These are phyloP conservation scores for Teinopalpus imperialis DNA, from an alignment of 2,888 invertebrate genomes.

Conservation along the genomic window DNA sequence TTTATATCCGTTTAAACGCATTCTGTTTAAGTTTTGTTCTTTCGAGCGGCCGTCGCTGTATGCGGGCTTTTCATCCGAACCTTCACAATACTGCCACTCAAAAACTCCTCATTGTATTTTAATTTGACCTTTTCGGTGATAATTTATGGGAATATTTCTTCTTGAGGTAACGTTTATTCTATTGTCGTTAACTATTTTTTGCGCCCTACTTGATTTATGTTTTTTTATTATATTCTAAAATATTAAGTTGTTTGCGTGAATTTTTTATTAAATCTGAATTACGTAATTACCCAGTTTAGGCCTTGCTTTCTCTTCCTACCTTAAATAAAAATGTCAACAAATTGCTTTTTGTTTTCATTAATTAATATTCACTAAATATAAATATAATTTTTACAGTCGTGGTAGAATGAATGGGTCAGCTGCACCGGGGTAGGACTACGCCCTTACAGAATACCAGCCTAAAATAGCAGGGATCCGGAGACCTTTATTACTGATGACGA, in stretches of 20 bases:
- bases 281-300: not conserved
- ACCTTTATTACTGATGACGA: no score
- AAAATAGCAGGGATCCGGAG: no score
- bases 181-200: constrained; percentile 71
- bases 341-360: not conserved
- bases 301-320: not conserved
- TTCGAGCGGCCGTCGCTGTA: constrained; percentile 63
- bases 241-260: no score
- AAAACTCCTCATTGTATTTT: constrained; percentile 82
- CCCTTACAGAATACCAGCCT: no score
- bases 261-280: no score
- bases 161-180: constrained; percentile 70
- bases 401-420: no score
- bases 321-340: not conserved
- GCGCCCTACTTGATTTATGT: constrained; percentile 57
- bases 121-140: constrained; percentile 82
- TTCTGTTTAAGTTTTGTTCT: constrained; percentile 80
- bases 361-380: no score
- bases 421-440: no score
- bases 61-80: constrained; percentile 77
- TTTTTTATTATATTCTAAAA: no score
- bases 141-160: constrained; percentile 78
- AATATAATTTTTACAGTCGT: no score
- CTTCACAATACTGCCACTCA: constrained; percentile 80
- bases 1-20: constrained; percentile 80